Conservation (phyloP, 1,140 invertebrate genomes). For the Sitophilus oryzae region DNA sequence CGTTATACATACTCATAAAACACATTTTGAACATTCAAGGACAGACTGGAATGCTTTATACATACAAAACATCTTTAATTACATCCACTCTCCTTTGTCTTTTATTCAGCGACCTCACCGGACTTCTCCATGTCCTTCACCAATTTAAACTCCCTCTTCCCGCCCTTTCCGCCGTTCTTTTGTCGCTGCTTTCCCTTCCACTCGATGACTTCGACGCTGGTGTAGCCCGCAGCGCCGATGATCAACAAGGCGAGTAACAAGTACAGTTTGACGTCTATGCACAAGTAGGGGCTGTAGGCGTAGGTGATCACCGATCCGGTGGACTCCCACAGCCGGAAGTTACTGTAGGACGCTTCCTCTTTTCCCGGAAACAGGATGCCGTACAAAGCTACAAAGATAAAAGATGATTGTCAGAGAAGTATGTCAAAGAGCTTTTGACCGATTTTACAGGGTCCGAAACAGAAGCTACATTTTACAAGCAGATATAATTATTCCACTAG, state of each 20-base stretch:
- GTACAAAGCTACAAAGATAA: constrained; percentile 74
- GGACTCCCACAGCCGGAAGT: constrained; percentile 88
- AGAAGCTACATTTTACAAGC: too few relatives aligned
- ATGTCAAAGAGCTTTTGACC: too few relatives aligned
- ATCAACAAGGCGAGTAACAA: constrained; percentile 66
- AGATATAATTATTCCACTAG: too few relatives aligned
- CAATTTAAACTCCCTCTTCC: constrained; percentile 23
- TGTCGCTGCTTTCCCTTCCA: constrained; percentile 9
- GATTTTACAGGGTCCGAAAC: too few relatives aligned
- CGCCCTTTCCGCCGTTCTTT: background rate
- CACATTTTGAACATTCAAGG: too few relatives aligned
- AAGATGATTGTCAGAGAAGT: too few relatives aligned
- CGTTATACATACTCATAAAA: too few relatives aligned
- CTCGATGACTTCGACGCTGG: constrained; percentile 31
- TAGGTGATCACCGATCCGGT: constrained; percentile 85
- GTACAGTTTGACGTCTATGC: constrained; percentile 69
- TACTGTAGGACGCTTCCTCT: constrained; percentile 88
- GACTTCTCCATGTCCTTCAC: constrained; percentile 22
- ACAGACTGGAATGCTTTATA: too few relatives aligned
- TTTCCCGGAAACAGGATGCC: constrained; percentile 80
- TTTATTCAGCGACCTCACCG: constrained; percentile 26
- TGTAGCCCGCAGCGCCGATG: constrained; percentile 69
- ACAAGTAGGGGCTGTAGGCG: constrained; percentile 68
- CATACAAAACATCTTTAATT: too few relatives aligned
- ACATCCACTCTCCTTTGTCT: background rate